Percentiles rank a stretch among this genome's conserved stretches.
Conservation (phyloP, 2,888 invertebrate species). For the Hecatera dysodea region DNA sequence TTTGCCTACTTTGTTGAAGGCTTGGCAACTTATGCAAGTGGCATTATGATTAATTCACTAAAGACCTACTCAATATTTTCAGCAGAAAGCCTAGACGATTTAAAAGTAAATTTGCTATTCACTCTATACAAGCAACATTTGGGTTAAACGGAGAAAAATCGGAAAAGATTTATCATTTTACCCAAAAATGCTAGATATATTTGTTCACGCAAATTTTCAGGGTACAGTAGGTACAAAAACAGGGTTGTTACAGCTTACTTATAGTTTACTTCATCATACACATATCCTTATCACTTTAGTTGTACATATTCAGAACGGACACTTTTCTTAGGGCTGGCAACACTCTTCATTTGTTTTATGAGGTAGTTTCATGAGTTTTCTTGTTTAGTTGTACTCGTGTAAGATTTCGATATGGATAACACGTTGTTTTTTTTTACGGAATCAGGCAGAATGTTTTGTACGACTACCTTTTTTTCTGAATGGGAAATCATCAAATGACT, state of each 20-base stretch:
- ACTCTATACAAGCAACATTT: background rate
- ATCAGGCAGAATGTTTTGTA: too few species aligned
- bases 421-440: conserved; percentile 12
- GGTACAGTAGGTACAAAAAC: conserved; percentile 26
- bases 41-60: background rate
- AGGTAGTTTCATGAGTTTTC: conserved; percentile 21
- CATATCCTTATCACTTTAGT: conserved; percentile 49
- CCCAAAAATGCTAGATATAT: background rate
- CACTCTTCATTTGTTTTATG: conserved; percentile 23
- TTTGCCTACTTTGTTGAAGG: background rate
- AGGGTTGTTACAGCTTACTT: conserved; percentile 13
- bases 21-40: background rate
- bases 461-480: too few species aligned
- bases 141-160: background rate
- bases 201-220: conserved; percentile 10
- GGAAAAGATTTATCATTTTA: conserved; percentile 8
- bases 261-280: conserved; percentile 9
- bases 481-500: too few species aligned
- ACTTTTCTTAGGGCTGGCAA: conserved; percentile 28
- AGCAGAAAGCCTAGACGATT: background rate
- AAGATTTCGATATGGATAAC: conserved; percentile 17
- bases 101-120: background rate
- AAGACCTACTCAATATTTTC: background rate
- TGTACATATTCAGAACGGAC: conserved; percentile 34
- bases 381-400: background rate